Percentiles rank a stretch among this genome's conserved stretches.
Conservation (phyloP, 2,797 vertebrate genomes). For the Oreochromis grahami region DNA sequence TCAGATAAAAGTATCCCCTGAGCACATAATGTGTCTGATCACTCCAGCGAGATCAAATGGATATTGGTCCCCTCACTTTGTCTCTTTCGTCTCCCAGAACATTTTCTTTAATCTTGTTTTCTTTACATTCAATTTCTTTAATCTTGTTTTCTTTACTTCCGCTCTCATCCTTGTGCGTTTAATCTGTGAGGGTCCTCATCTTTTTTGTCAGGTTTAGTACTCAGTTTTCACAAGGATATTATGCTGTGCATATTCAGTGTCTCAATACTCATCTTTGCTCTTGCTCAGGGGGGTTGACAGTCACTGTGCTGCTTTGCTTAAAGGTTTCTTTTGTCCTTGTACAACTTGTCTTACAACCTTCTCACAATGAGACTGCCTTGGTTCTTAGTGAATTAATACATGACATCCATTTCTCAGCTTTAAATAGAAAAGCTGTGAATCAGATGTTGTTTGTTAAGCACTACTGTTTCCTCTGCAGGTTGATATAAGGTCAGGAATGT, state of each 20-base stretch:
- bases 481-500: background rate
- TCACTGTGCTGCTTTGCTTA: background rate
- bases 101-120: conserved; percentile 17
- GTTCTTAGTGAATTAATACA: background rate
- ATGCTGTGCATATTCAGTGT: background rate
- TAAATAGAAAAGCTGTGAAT: background rate
- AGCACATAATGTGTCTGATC: conserved; percentile 1
- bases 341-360: background rate
- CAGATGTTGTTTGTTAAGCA: background rate
- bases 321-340: background rate
- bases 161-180: background rate
- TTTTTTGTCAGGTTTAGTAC: background rate
- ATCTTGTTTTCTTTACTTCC: background rate
- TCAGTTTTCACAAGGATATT: background rate
- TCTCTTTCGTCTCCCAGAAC: background rate
- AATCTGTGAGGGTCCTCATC: background rate
- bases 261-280: background rate
- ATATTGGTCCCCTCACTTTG: background rate
- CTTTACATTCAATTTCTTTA: background rate
- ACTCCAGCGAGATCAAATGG: conserved; percentile 7
- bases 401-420: background rate
- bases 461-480: background rate
- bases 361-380: background rate
- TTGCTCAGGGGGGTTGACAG: background rate
- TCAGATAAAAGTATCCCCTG: conserved; percentile 8